Evolutionary conservation across 2,797 vertebrate genomes (phyloP), one percentile per base, ranked within the genome.

Genomic region (Tokudaia tokunoshimensis): DNA sequence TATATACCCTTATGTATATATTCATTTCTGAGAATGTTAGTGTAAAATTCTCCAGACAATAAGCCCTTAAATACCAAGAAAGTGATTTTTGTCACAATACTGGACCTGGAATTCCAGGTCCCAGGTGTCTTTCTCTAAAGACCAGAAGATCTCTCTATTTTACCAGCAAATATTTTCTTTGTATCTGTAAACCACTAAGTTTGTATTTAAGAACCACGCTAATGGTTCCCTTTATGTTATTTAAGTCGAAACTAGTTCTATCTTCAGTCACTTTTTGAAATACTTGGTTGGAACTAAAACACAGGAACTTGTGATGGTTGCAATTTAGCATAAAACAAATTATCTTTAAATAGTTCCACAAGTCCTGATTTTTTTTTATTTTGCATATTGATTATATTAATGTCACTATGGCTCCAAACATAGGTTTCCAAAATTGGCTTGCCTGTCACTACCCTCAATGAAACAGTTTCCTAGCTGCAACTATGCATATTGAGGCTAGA

Each of bases 401-500:
- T 37, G 81, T n/a, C 59, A 47, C 63, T 24, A 4, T 6, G 52
- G 7, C 41, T 65, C 29, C 44, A 89, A 76, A 79, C 50, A 80
- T 14, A 83, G 13, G 0, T 0, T 81, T 88, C 47, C 81, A 47
- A 84, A 87, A 72, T 3, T 15, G 1, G 20, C 37, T 24, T 55
- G 20, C 5, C 74, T 13, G 29, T 75, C 4, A 29, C 3, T 19
- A 52, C 1, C 15, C 92, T 50, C n/a, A 92, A 15, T 74, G 67
- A 50, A 17, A 6, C 1, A 59, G 3, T 57, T 92, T 82, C 17
- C 19, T 65, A 6, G 6, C 52, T 83, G 3, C 4, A 8, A 12
- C 6, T 65, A 3, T 29, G 0, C 1, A 24, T 20, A 19, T 8
- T 22, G 13, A 37, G 3, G 1, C 12, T n/a, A 22, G 17, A 11